Base-by-base conservation (phyloP, 2,888 invertebrate genomes). In the Acleris literana region DNA sequence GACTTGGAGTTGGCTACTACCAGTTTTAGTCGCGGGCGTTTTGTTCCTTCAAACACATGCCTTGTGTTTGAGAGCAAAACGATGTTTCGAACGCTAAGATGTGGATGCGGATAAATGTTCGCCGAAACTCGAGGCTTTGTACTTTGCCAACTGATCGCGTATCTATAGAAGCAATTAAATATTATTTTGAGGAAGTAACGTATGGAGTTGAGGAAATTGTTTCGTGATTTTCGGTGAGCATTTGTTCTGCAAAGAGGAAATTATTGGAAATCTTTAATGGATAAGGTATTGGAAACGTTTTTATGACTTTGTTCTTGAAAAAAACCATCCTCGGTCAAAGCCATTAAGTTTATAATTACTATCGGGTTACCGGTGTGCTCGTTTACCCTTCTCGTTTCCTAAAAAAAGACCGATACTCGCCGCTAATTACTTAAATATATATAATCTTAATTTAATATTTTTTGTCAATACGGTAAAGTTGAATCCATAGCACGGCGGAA, bases 31-130 rank as follows among this genome's bases (percentile, higher is more conserved):
- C 71, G 71, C 51, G 70, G 75, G 76, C 81, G 77, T 66, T 66
- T 66, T 66, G 66, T 66, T 66, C 57, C 66, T 66, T 66, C 66
- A 66, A 66, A 66, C 66, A 66, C 66, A 77, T 80, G 80, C 80
- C 80, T 80, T 79, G 79, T 88, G 83, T 90, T 89, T 91, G 86
- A 91, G 84, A 90, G 92, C 89, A 86, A 92, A 91, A 88, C 89
- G 88, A 82, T 92, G 91, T 92, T 86, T 77, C 71, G 70, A 82
- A 80, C 79, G 74, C 79, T 83, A 81, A 78, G 82, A 86, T 80
- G 79, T 79, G 80, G 79, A 87, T 88, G 84, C 60, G 65, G 62
- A 66, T 84, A 83, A 83, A 84, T 79, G 78, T 72, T 83, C 72
- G 80, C 79, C 81, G 73, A 81, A 76, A 84, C 72, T 74, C 72